Evolutionary conservation across 2,113 vertebrate genomes (phyloP), one percentile per base, ranked within the genome.

Genomic region (Nannobrachium achirus): DNA sequence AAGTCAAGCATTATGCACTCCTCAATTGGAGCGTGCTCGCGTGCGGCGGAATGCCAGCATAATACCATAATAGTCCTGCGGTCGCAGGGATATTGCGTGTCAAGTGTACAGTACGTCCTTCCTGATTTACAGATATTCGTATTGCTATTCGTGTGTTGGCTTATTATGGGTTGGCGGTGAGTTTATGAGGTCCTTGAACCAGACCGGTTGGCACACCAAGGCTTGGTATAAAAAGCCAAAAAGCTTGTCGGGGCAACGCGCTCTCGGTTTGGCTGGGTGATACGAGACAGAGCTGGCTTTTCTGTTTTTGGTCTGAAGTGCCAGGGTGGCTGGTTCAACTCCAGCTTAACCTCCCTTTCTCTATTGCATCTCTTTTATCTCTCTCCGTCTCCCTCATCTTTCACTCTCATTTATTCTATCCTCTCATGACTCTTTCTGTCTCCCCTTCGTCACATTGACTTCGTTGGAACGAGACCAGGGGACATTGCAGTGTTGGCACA

Each of bases 271-370:
- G 53, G 45, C 20, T 74, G 20, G 68, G 52, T 41, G 41, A 63
- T 59, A 62, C 33, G 59, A 40, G 70, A 72, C 67, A 61, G 48
- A 13, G 66, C 58, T 71, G 3, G 16, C 7, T 66, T 70, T n/a
- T 76, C 66, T 69, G 70, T 83, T 86, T 75, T 83, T 84, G 52
- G 73, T 52, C 75, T 57, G 59, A 74, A 61, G 64, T 76, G 44
- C 9, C 63, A 61, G 56, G 51, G 73, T 48, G 51, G 56, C 16
- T 59, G 67, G 49, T 64, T 60, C 39, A 1, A 14, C 5, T 15
- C 61, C 48, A 8, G 14, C 48, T 39, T 3, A 50, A 45, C 63
- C 44, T 67, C 33, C 70, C 19, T 13, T 18, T 70, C n/a, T 19
- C 38, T 40, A 42, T 49, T 14, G 38, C 25, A 57, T 53, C 59